These are phyloP conservation scores for Dioctria rufipes DNA, from an alignment of 2,888 invertebrate genomes.

Conservation along the genomic window DNA sequence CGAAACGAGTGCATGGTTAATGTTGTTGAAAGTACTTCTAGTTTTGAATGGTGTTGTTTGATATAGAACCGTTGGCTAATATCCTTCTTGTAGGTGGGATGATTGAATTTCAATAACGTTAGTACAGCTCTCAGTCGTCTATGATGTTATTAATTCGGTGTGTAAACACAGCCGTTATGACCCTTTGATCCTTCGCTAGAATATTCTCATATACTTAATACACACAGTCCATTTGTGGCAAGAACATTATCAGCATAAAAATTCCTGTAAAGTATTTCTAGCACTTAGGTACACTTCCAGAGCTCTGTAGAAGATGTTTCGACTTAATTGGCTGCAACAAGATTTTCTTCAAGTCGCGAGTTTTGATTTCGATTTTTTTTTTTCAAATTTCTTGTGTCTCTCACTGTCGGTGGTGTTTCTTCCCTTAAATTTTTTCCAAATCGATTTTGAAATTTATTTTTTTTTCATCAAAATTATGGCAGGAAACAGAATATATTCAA, in stretches of 20 bases:
- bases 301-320: conserved; percentile 21
- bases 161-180: not conserved
- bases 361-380: too few species aligned
- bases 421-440: not conserved
- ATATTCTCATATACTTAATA: too few species aligned
- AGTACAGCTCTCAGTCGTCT: too few species aligned
- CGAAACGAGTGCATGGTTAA: too few species aligned
- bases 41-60: too few species aligned
- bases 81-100: too few species aligned
- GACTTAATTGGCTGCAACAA: conserved; percentile 23
- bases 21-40: too few species aligned
- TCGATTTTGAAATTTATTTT: conserved; percentile 12
- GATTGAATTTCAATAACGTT: too few species aligned
- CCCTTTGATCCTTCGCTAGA: not conserved
- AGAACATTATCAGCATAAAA: not conserved
- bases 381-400: not conserved
- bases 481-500: conserved; percentile 48
- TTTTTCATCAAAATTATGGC: conserved; percentile 36
- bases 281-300: not conserved
- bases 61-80: too few species aligned
- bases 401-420: not conserved
- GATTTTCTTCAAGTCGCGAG: not conserved
- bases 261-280: conserved; percentile 39
- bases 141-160: not conserved
- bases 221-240: too few species aligned